A percentile compares a stretch with the other conserved stretches of the same genome.
Conservation (phyloP, 2,888 invertebrate species). For the Nomada ferruginata region DNA sequence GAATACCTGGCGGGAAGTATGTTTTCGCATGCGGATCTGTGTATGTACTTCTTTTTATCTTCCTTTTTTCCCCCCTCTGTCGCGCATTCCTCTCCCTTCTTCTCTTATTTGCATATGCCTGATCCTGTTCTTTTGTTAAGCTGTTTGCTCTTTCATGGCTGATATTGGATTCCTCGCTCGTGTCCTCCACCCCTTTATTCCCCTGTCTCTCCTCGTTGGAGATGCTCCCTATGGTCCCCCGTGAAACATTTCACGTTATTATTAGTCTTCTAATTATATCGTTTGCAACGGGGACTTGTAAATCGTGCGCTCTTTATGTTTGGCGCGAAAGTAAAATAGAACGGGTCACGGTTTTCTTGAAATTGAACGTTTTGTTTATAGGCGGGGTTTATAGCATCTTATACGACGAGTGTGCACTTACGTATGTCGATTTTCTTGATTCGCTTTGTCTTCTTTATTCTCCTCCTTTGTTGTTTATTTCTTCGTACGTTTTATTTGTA, state of each 20-base stretch:
- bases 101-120: conserved; percentile 6
- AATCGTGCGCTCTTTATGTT: too few relatives aligned
- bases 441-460: too few relatives aligned
- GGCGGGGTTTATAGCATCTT: too few relatives aligned
- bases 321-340: too few relatives aligned
- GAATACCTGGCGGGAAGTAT: conserved; percentile 34
- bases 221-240: background rate
- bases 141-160: conserved; percentile 26
- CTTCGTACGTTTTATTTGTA: too few relatives aligned
- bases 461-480: too few relatives aligned
- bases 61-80: background rate
- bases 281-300: background rate
- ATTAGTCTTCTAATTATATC: background rate
- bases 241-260: conserved; percentile 14
- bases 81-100: background rate
- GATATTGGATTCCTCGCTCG: conserved; percentile 19
- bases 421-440: too few relatives aligned
- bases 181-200: background rate
- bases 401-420: too few relatives aligned
- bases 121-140: conserved; percentile 17
- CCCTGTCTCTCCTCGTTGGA: background rate
- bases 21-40: conserved; percentile 33
- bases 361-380: too few relatives aligned
- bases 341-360: too few relatives aligned
- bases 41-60: background rate